Evolutionary conservation across 2,113 vertebrate genomes (phyloP), one percentile per base, ranked within the genome.

Genomic region (Bujurquina vittata): DNA sequence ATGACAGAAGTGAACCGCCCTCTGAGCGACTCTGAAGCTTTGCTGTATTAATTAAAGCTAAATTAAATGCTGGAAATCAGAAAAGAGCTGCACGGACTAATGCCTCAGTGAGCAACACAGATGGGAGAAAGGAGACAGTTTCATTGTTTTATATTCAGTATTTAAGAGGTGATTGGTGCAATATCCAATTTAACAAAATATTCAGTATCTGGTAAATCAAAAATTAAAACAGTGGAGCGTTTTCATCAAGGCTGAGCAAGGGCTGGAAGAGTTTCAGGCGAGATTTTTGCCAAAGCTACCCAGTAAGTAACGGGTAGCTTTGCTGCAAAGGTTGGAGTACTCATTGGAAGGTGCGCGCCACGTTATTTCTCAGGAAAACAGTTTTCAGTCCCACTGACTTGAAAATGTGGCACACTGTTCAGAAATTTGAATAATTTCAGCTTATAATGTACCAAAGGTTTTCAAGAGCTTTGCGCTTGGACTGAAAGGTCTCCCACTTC

Each of bases 41-140:
- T 20, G 72, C 76, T 58, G 61, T 77, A 77, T 88, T 90, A 90
- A 90, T 91, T 87, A 87, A 90, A 86, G 33, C 33, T 63, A 62
- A 84, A 88, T 91, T 60, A 87, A 90, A 87, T 58, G 35, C 49
- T 23, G 33, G 56, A 75, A 84, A 87, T 87, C 33, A 74, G 80
- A 81, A 88, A 75, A 43, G 54, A 75, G 88, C 4, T 62, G 49
- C 57, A 55, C 9, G 18, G 60, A 14, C 33, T 77, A 20, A 85
- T 22, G 59, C 22, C 76, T 83, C 74, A 77, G 77, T 69, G 87
- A 83, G 83, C 60, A 77, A 63, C 63, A 55, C 55, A 83, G 80
- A 79, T 63, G 77, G 20, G 26, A 77, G 56, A 69, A 55, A 10
- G 29, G 69, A 87, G 26, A 31, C n/a, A 75, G 20, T 74, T 15